Conservation (phyloP, 2,888 invertebrate genomes). For the Coronaproctus castanopsis region DNA sequence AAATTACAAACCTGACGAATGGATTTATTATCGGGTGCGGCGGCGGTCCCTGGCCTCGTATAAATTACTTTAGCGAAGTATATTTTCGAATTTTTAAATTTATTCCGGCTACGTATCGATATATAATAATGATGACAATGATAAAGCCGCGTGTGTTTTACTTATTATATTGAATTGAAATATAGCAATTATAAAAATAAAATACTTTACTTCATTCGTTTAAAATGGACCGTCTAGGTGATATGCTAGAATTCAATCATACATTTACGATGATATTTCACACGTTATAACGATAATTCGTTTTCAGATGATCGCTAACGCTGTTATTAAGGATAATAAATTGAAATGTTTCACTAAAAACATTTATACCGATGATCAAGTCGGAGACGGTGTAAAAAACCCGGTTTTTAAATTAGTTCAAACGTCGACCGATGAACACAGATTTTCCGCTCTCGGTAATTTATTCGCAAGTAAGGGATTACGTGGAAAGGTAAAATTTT, state of each 20-base stretch:
- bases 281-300: too few species aligned
- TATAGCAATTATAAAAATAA: too few species aligned
- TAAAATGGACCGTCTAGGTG: too few species aligned
- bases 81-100: too few species aligned
- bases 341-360: conserved; percentile 51
- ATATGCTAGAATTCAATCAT: too few species aligned
- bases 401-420: conserved; percentile 24
- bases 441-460: conserved; percentile 64
- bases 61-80: conserved; percentile 2
- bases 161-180: too few species aligned
- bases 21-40: conserved; percentile 4
- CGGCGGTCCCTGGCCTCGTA: conserved; percentile 3
- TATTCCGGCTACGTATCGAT: too few species aligned
- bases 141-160: too few species aligned
- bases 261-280: too few species aligned
- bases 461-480: conserved; percentile 51
- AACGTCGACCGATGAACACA: conserved; percentile 45
- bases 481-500: conserved; percentile 38
- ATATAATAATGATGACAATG: too few species aligned
- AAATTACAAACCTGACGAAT: neutral
- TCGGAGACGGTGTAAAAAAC: conserved; percentile 32
- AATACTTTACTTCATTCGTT: too few species aligned
- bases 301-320: conserved; percentile 55
- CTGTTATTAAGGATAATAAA: conserved; percentile 35
- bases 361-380: conserved; percentile 41